Percentiles rank a stretch among this genome's conserved stretches.
Conservation (phyloP, 92 coral and sea anemone species). For the Metridium senile region DNA sequence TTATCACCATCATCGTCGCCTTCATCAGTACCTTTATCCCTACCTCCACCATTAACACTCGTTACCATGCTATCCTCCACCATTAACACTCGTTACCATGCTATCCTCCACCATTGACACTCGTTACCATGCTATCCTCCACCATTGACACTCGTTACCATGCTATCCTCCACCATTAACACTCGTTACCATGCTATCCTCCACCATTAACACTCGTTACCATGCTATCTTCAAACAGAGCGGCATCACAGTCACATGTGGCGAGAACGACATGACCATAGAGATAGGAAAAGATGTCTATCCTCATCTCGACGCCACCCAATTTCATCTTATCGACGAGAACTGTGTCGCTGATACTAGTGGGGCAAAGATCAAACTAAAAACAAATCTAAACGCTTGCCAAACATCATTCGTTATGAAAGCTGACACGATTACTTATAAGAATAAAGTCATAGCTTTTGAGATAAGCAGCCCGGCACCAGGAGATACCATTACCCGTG, state of each 20-base stretch:
- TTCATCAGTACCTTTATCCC: background rate
- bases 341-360: conserved; percentile 15
- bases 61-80: background rate
- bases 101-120: background rate
- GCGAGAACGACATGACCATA: conserved; percentile 40
- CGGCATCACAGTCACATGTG: conserved; percentile 28
- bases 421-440: conserved; percentile 17
- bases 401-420: conserved; percentile 35
- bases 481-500: conserved; percentile 34
- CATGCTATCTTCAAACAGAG: too few species aligned
- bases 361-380: conserved; percentile 36
- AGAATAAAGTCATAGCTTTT: conserved; percentile 35
- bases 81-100: background rate
- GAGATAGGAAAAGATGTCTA: conserved; percentile 28
- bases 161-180: background rate
- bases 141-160: too few species aligned
- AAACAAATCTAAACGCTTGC: conserved; percentile 38
- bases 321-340: conserved; percentile 33
- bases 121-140: background rate
- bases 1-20: background rate
- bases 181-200: background rate
- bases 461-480: background rate
- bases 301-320: conserved; percentile 28
- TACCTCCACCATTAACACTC: background rate
- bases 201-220: too few species aligned